Percentiles rank a stretch among this genome's conserved stretches.
Conservation (phyloP, 2,888 invertebrate genomes). For the Poecilus cupreus region DNA sequence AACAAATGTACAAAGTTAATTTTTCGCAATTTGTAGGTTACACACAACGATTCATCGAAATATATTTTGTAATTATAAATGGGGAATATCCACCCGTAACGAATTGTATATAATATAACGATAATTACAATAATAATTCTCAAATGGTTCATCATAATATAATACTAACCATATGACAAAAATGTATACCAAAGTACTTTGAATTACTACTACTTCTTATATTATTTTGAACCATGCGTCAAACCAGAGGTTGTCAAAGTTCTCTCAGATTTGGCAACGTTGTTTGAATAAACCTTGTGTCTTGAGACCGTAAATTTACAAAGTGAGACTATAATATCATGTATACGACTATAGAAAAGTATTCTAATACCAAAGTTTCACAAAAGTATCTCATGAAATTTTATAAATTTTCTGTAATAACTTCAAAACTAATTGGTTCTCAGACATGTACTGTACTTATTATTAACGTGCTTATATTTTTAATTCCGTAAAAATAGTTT, state of each 20-base stretch:
- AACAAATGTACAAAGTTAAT: slow-evolving; percentile 53
- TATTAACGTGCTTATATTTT: slow-evolving; percentile 50
- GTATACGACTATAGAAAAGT: slow-evolving; percentile 57
- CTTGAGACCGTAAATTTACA: slow-evolving; percentile 55
- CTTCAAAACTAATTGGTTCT: slow-evolving; percentile 31
- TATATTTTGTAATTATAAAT: slow-evolving; percentile 70
- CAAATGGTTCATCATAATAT: slow-evolving; percentile 36
- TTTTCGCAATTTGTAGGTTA: slow-evolving; percentile 63
- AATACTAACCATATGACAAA: slow-evolving; percentile 1
- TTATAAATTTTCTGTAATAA: slow-evolving; percentile 31
- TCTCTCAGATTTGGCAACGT: background rate
- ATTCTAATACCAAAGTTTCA: slow-evolving; percentile 54
- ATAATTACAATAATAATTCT: background rate
- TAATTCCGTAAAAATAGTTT: slow-evolving; percentile 37
- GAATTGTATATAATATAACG: slow-evolving; percentile 41
- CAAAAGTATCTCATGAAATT: slow-evolving; percentile 39
- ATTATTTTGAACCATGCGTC: slow-evolving; percentile 44
- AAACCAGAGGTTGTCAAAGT: slow-evolving; percentile 43
- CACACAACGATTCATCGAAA: slow-evolving; percentile 66
- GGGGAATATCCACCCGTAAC: background rate
- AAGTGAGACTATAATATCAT: slow-evolving; percentile 59
- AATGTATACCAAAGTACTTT: slow-evolving; percentile 36
- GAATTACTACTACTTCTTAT: slow-evolving; percentile 2
- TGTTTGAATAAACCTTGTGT: slow-evolving; percentile 54
- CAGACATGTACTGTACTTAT: slow-evolving; percentile 15